Base-by-base conservation (phyloP, 2,888 invertebrate genomes). In the Athrips mouffetella region DNA sequence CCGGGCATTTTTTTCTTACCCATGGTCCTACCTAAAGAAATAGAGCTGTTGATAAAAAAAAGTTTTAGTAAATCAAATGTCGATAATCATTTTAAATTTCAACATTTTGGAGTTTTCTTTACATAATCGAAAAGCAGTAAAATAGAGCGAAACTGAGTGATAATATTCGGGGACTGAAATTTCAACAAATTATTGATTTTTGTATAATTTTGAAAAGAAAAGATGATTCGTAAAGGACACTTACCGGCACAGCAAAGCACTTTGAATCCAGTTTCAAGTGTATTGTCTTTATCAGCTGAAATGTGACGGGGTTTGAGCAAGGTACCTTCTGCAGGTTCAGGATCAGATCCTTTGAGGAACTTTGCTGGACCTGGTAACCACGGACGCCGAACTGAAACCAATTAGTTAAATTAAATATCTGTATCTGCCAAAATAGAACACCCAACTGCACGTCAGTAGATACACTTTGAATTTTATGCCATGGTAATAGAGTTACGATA, bases 351-450 rank as follows among this genome's bases (percentile, higher is more conserved):
- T 37, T 39, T 1, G 42, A 49, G 0, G 41, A 20, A 30, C 44
- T 54, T 30, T 49, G 46, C 31, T 54, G 45, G 3, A 48, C 31
- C 15, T 54, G 51, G 40, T 49, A 51, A 6, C 29, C 45, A 16
- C 51, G 10, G 5, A 49, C 45, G 7, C 33, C 30, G 8, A 51
- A 35, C 54, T 54, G 42, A 3, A 40, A 46, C n/a, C n/a, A 20
- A 10, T 37, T 10, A 20, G 16, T 15, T 13, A 15, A 13, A 13
- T 15, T 6, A 13, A 16, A 31, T 31, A 15, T 13, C 3, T 15
- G 4, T 31, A 4, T 31, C n/a, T 18, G 18, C 4, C 37, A n/a
- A n/a, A n/a, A n/a, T n/a, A n/a, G n/a, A n/a, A n/a, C n/a, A n/a
- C n/a, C n/a, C n/a, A n/a, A n/a, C n/a, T n/a, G n/a, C n/a, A n/a